A percentile compares a stretch with the other conserved stretches of the same genome.
Evolutionary conservation across 2,888 invertebrate genomes (phyloP).

Genomic region (Dolichopus griseipennis): DNA sequence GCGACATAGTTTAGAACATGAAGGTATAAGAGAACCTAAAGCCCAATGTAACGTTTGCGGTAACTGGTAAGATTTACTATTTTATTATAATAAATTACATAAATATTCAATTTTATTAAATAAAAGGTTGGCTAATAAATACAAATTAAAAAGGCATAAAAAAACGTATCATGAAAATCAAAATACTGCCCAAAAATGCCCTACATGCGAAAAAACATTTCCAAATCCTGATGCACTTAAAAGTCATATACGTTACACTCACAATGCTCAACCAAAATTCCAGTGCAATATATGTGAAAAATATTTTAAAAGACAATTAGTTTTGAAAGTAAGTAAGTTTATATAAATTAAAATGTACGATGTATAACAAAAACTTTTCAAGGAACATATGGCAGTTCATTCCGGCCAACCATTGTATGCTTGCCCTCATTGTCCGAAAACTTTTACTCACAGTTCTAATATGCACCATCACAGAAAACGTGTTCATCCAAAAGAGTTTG

Average conservation of each 20-base stretch:
- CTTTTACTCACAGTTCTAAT: too few relatives aligned
- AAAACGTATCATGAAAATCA: neutral
- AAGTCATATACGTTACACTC: conserved; percentile 39
- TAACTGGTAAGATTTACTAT: too few relatives aligned
- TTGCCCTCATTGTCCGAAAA: too few relatives aligned
- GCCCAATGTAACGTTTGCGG: neutral
- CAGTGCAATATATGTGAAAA: conserved; percentile 39
- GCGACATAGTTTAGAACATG: neutral
- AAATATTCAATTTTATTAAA: too few relatives aligned
- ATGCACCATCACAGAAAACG: too few relatives aligned
- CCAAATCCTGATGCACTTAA: conserved; percentile 38
- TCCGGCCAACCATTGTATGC: too few relatives aligned
- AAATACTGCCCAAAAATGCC: neutral
- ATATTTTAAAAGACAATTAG: conserved; percentile 37
- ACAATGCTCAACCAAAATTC: conserved; percentile 31
- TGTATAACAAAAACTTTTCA: too few relatives aligned
- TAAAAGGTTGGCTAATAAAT: neutral
- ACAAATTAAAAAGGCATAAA: neutral
- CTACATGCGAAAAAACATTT: conserved; percentile 23
- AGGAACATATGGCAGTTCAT: too few relatives aligned
- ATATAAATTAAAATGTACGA: too few relatives aligned
- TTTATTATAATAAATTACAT: too few relatives aligned
- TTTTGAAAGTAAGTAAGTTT: conserved; percentile 30
- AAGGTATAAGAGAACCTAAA: neutral
- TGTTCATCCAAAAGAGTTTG: too few relatives aligned